Evolutionary conservation across 2,888 invertebrate genomes (phyloP).

Genomic region (Chromoteleia sp.): DNA sequence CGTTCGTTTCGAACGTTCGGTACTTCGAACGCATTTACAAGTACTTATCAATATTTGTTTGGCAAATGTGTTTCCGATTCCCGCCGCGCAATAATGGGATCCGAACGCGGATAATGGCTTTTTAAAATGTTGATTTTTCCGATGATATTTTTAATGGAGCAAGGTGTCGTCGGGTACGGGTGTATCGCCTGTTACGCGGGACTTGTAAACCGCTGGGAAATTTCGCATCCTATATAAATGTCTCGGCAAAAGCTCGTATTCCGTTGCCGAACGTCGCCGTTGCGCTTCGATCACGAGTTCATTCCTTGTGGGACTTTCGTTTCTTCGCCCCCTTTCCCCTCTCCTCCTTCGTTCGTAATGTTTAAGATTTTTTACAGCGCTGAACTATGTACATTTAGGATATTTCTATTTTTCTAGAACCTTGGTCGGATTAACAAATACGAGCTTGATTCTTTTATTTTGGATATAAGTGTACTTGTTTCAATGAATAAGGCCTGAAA

Average conservation of each 20-base stretch:
- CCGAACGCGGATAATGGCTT: slow-evolving; percentile 18
- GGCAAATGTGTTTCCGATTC: slow-evolving; percentile 14
- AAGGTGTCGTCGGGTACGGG: not conserved
- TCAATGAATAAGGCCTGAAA: not conserved
- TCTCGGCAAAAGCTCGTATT: slow-evolving; percentile 8
- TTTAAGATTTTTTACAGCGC: not conserved
- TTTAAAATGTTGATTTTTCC: slow-evolving; percentile 5
- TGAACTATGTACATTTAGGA: no score
- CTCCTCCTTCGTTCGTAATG: not conserved
- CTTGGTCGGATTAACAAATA: no score
- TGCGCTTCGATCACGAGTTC: slow-evolving; percentile 1
- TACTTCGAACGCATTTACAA: slow-evolving; percentile 12
- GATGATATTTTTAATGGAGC: slow-evolving; percentile 14
- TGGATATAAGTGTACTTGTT: slow-evolving; percentile 5
- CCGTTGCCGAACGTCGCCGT: not conserved
- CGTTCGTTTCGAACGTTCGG: not conserved
- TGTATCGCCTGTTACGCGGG: not conserved
- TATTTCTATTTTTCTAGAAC: no score
- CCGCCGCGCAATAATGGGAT: not conserved
- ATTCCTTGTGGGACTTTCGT: slow-evolving; percentile 5
- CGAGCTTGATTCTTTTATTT: not conserved
- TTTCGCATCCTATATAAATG: slow-evolving; percentile 11
- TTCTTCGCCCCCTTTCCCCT: not conserved
- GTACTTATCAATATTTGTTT: slow-evolving; percentile 38
- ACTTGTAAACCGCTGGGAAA: no score